Conservation (phyloP, 2,888 invertebrate genomes). For the Himalopsyche japonica region DNA sequence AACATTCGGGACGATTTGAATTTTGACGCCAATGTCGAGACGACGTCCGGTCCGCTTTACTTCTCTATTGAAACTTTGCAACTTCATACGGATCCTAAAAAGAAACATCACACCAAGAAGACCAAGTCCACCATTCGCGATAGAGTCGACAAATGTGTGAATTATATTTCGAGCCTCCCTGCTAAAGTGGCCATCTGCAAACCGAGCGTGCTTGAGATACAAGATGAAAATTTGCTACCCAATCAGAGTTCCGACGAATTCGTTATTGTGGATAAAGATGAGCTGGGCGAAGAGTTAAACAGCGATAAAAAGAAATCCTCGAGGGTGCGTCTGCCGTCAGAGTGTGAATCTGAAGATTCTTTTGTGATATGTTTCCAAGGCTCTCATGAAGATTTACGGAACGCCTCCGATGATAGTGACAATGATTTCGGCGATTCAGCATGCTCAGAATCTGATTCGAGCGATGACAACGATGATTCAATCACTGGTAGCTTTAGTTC, state of each 20-base stretch:
- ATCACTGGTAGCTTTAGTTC: not conserved
- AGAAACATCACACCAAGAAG: not conserved
- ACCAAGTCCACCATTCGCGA: not conserved
- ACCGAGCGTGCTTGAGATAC: not conserved
- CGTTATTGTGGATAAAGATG: not conserved
- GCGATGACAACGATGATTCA: slow-evolving; percentile 39
- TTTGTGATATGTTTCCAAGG: slow-evolving; percentile 58
- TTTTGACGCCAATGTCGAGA: slow-evolving; percentile 2
- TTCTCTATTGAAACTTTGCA: slow-evolving; percentile 19
- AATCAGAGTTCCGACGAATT: not conserved
- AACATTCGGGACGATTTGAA: slow-evolving; percentile 10
- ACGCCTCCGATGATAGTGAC: slow-evolving; percentile 50
- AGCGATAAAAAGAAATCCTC: not conserved
- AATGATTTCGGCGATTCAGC: slow-evolving; percentile 42
- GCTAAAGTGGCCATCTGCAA: not conserved
- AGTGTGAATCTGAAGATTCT: slow-evolving; percentile 64
- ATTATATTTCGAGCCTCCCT: slow-evolving; percentile 14
- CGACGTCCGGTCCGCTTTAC: slow-evolving; percentile 3
- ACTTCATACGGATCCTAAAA: not conserved
- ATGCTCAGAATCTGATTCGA: slow-evolving; percentile 39
- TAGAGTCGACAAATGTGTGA: slow-evolving; percentile 14
- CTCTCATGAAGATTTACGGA: not conserved
- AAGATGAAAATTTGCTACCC: not conserved
- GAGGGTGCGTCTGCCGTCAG: slow-evolving; percentile 46
- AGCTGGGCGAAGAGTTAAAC: not conserved